Evolutionary conservation across 2,113 vertebrate genomes (phyloP), one percentile per base, ranked within the genome.

Genomic region (Spizaetus ornatus): DNA sequence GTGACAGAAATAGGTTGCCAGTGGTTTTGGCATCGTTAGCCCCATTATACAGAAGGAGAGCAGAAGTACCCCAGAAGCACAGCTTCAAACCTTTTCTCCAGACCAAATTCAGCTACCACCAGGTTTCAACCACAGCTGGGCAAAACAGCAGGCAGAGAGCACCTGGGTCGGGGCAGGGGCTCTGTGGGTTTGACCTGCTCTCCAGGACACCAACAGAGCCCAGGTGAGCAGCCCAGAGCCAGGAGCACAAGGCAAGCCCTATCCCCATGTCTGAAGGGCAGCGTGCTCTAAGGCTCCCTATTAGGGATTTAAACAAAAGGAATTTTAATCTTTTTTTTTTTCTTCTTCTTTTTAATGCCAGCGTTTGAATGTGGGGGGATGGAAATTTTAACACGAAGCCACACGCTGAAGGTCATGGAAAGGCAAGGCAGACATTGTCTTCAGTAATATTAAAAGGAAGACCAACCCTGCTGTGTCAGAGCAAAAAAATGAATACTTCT

Each of bases 301-400:
- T 62, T 61, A 93, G 43, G 78, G 84, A 87, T 85, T 96, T 94
- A 86, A 92, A 94, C 72, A 95, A 95, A 96, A 93, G 79, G 92
- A 96, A 96, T 90, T 90, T 94, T 83, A 94, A 94, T 93, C 48
- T 86, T 74, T 52, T 55, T 50, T 26, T 34, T 47, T 32, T 20
- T 15, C 27, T 50, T 26, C 34, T 67, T 13, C 7, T 77, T 77
- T 71, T 52, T 25, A 63, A 74, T 84, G 63, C 72, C 91, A 91
- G 72, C 5, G 3, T 69, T 95, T 85, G 31, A 90, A 80, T 34
- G n/a, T 26, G 29, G 85, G 72, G 26, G 76, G 25, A 61, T 84
- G 72, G 76, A 94, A 86, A 76, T 61, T 83, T 67, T 83, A 93
- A 65, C 73, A 88, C 1, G 13, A 91, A 90, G 65, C 86, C 77